Base-by-base conservation (phyloP, 2,113 vertebrate genomes). In the Gasterosteus aculeatus region DNA sequence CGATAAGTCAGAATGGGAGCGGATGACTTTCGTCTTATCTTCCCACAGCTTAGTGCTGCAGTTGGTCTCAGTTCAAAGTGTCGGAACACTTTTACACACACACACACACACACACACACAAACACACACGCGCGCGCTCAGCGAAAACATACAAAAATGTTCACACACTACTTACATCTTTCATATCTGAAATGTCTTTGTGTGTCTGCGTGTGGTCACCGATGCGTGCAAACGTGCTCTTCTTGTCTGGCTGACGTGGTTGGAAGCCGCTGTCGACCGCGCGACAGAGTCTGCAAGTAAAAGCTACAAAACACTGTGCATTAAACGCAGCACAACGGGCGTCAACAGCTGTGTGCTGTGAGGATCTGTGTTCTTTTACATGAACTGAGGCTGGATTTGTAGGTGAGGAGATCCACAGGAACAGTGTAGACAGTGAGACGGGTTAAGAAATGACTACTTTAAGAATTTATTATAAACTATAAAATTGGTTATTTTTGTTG, bases 11-110 rank as follows among this genome's bases (percentile, higher is more conserved):
- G 61, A 88, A 74, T 82, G 71, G 75, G 72, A 61, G 71, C 78
- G 71, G 85, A 84, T 77, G 71, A 81, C 46, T 70, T 72, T 35
- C 54, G 53, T 81, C 83, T 92, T 88, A 91, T 92, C 92, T 77
- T 31, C 41, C 57, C 54, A 31, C 77, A 35, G 67, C 80, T 57
- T 75, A 85, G 80, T 75, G 74, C 62, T 71, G 74, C 76, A 87
- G 78, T 81, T 87, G 77, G 74, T 74, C 57, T 82, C 54, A 5
- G 70, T 87, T 82, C 75, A 77, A 81, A 80, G 83, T 86, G 81
- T 87, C 84, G 74, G 69, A 86, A 71, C 26, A 3, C 59, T 80
- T 81, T 87, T 47, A 44, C 77, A 65, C 53, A 53, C 7, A 38
- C 35, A 6, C 35, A 38, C 35, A 38, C 22, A 26, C 22, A 26